A percentile compares a stretch with the other conserved stretches of the same genome.
Conservation (phyloP, 2,113 vertebrate genomes). For the Egretta garzetta region DNA sequence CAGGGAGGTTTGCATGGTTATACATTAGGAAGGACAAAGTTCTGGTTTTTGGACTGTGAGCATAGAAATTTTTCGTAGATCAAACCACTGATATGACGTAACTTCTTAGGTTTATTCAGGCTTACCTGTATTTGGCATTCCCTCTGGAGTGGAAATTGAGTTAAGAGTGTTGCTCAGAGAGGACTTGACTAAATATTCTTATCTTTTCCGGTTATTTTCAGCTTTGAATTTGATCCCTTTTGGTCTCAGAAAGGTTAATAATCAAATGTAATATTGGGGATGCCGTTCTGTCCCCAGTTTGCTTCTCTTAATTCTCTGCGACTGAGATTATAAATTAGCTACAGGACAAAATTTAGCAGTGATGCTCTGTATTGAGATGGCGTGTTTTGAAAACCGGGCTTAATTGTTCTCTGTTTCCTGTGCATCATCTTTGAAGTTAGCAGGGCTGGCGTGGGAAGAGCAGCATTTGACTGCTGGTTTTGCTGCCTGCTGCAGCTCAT, state of each 20-base stretch:
- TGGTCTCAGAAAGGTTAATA: neutral
- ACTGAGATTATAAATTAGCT: neutral
- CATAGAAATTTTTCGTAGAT: neutral
- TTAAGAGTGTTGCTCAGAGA: neutral
- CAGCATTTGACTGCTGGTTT: neutral
- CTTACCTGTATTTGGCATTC: neutral
- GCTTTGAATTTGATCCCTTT: neutral
- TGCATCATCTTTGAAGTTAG: neutral
- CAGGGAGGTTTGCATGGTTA: neutral
- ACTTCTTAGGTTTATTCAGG: neutral
- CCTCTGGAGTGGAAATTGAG: neutral
- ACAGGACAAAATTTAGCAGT: neutral
- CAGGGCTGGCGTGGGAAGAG: neutral
- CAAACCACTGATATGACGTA: neutral
- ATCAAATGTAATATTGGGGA: neutral
- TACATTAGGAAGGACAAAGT: neutral
- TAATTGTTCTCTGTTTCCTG: neutral
- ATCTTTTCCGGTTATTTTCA: neutral
- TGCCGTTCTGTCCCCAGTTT: neutral
- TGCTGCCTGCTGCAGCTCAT: neutral
- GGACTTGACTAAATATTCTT: neutral
- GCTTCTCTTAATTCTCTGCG: neutral
- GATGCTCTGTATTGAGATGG: neutral
- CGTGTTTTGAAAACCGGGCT: neutral
- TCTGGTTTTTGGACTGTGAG: neutral